Conservation (phyloP, 2,797 vertebrate genomes). For the Limosa lapponica region DNA sequence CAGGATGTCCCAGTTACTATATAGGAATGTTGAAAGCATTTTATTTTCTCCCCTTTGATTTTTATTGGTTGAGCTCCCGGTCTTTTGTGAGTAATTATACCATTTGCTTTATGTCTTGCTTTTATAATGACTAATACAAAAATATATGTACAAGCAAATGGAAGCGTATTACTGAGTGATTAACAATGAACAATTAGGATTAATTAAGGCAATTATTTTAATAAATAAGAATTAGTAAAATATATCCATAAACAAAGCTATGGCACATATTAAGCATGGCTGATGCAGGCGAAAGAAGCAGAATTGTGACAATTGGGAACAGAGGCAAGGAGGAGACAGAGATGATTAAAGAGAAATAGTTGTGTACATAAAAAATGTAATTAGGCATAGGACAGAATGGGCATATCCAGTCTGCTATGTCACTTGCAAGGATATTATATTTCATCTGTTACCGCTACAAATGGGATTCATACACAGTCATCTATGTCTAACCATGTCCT, state of each 20-base stretch:
- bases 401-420: background rate
- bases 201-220: slow-evolving; percentile 81
- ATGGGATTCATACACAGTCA: background rate
- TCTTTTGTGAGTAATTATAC: slow-evolving; percentile 79
- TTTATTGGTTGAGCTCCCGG: slow-evolving; percentile 78
- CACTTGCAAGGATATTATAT: background rate
- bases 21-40: slow-evolving; percentile 78
- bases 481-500: background rate
- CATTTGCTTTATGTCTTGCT: slow-evolving; percentile 75
- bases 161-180: slow-evolving; percentile 71
- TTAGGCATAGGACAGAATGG: background rate
- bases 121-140: slow-evolving; percentile 78
- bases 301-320: background rate
- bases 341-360: slow-evolving; percentile 57
- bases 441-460: background rate
- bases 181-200: slow-evolving; percentile 78
- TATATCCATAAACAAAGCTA: slow-evolving; percentile 70
- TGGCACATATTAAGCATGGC: slow-evolving; percentile 34
- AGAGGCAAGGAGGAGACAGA: background rate
- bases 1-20: slow-evolving; percentile 73
- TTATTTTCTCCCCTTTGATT: slow-evolving; percentile 78
- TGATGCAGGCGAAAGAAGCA: background rate
- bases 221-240: slow-evolving; percentile 77
- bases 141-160: slow-evolving; percentile 74
- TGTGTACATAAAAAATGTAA: slow-evolving; percentile 34